Percentiles rank a stretch among this genome's conserved stretches.
Evolutionary conservation across 2,113 vertebrate species (phyloP).

Genomic region (Dromaius novaehollandiae): DNA sequence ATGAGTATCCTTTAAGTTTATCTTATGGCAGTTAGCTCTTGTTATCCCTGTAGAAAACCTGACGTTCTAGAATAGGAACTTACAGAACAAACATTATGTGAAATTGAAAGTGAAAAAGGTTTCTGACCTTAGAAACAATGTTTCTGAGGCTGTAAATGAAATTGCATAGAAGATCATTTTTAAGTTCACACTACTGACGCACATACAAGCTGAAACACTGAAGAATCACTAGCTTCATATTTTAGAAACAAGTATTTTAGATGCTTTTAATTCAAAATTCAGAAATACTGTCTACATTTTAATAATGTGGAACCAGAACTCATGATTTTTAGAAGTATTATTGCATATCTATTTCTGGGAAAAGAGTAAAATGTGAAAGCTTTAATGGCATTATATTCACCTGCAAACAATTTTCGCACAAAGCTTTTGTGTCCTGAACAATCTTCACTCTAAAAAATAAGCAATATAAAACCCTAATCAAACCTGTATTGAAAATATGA

Average conservation of each 20-base stretch:
- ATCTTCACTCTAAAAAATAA: not conserved
- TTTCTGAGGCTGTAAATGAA: not conserved
- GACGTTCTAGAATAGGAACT: not conserved
- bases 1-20: not conserved
- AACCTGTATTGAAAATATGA: not conserved
- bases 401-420: not conserved
- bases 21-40: not conserved
- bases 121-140: not conserved
- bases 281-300: not conserved
- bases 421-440: not conserved
- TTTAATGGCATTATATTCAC: not conserved
- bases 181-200: not conserved
- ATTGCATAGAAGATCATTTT: not conserved
- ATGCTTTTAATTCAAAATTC: not conserved
- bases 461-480: not conserved
- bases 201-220: not conserved
- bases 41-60: not conserved
- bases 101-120: not conserved
- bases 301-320: not conserved
- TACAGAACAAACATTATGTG: not conserved
- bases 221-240: not conserved
- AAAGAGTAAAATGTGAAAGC: not conserved
- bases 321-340: not conserved
- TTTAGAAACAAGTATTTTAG: not conserved
- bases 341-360: not conserved